Base-by-base conservation (phyloP, 64 coral and sea anemone species). In the Pachyseris speciosa region DNA sequence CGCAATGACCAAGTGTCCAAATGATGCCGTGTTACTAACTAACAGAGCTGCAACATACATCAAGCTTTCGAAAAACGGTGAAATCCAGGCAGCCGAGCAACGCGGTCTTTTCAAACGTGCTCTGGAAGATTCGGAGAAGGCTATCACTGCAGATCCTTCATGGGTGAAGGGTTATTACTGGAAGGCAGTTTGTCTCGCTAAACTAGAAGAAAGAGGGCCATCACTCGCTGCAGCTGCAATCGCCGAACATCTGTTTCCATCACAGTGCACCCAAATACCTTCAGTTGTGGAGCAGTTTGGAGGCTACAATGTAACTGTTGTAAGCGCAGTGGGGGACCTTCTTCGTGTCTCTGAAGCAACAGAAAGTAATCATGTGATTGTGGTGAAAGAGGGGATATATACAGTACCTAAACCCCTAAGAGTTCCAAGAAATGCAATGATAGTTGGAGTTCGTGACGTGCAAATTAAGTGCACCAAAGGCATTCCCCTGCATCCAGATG, bases 101-200 rank as follows among this genome's bases (percentile, higher is more conserved):
- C n/a, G n/a, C n/a, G n/a, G n/a, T n/a, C n/a, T n/a, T n/a, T 2
- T 73, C 19, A 8, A n/a, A 44, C 17, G 2, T 0, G 73, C 73
- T 8, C 24, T 76, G 5, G 10, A 6, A 0, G 73, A 50, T 10
- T 17, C 73, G 1, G 2, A 52, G 9, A 31, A 50, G 0, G 73
- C 73, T 29, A 51, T 52, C 29, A 51, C 42, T 31, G 24, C 24
- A 50, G 38, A 71, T 71, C 67, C 67, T 3, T 41, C 36, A 1
- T 71, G 67, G 67, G 67, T 40, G 37, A 71, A 71, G 16, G 67
- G 67, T 3, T 42, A 43, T 26, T 73, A 44, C 9, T 44, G 69
- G 69, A 73, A 45, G 8, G 69, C 69, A 44, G 69, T 73, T n/a
- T 73, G 38, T 43, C 69, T 73, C n/a, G 37, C 69, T 44, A 17